Conservation (phyloP, 2,113 vertebrate genomes). For the Vireo altiloquus region DNA sequence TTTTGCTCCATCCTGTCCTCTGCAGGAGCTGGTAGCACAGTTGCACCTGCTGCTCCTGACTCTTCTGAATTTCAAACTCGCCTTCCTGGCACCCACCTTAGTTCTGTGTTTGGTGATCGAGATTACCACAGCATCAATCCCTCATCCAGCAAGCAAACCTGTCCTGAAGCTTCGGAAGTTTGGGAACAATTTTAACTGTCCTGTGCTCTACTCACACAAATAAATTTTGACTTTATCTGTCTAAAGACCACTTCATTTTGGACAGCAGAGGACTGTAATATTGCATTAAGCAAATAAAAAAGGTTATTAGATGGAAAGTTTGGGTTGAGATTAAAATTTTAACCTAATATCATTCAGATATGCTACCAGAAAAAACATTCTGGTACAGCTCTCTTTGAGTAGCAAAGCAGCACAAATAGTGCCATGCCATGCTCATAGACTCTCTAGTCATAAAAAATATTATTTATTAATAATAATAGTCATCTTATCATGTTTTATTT, state of each 20-base stretch:
- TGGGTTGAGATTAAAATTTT: neutral
- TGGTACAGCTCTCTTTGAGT: neutral
- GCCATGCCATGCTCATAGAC: rapidly evolving
- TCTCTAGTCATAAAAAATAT: neutral
- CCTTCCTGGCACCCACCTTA: neutral
- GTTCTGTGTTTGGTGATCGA: neutral
- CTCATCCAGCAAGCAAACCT: neutral
- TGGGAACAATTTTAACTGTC: neutral
- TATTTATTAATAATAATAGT: neutral
- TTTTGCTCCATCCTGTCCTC: neutral
- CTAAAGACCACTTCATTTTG: neutral
- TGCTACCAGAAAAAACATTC: neutral
- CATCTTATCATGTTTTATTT: neutral
- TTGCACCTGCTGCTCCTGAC: rapidly evolving
- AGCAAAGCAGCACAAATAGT: neutral
- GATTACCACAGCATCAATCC: neutral
- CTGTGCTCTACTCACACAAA: neutral
- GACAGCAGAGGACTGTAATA: neutral
- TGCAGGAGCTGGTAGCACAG: neutral
- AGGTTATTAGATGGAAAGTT: neutral
- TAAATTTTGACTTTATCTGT: neutral
- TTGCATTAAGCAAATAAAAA: neutral
- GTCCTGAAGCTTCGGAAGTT: neutral
- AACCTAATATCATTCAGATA: neutral
- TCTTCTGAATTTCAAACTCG: neutral